A percentile compares a stretch with the other conserved stretches of the same genome.
Evolutionary conservation across 2,113 vertebrate genomes (phyloP).

Genomic region (Apus apus): DNA sequence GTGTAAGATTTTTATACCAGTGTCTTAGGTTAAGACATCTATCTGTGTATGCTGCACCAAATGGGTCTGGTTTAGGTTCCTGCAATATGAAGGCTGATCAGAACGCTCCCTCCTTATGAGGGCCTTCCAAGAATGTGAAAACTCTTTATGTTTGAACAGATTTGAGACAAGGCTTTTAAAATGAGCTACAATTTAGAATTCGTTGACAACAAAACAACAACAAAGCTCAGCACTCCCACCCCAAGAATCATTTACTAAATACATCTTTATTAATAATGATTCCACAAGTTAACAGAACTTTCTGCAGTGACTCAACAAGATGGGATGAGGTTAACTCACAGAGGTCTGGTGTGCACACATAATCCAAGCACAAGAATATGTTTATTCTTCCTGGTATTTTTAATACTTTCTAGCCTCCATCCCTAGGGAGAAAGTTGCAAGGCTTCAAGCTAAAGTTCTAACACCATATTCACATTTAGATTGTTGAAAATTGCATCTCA

Average conservation of each 20-base stretch:
- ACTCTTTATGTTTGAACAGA: not conserved
- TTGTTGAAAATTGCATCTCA: not conserved
- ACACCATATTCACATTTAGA: not conserved
- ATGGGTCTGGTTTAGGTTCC: not conserved
- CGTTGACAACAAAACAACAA: not conserved
- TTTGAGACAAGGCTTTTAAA: not conserved
- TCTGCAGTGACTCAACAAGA: not conserved
- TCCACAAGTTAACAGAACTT: not conserved
- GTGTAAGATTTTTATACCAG: not conserved
- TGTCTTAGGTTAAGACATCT: not conserved
- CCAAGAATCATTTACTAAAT: not conserved
- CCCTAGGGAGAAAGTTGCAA: not conserved
- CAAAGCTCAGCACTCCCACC: not conserved
- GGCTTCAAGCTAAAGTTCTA: not conserved
- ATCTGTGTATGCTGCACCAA: not conserved
- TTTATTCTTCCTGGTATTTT: not conserved
- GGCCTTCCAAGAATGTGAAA: not conserved
- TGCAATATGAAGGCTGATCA: not conserved
- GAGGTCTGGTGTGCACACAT: not conserved
- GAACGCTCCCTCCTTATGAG: not conserved
- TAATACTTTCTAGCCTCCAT: not conserved
- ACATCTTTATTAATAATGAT: conserved; percentile 39
- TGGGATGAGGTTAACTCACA: not conserved
- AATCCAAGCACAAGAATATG: not conserved
- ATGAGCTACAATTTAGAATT: not conserved